Evolutionary conservation across 2,888 invertebrate species (phyloP).

Genomic region (Liopterus haemorrhoidalis): DNA sequence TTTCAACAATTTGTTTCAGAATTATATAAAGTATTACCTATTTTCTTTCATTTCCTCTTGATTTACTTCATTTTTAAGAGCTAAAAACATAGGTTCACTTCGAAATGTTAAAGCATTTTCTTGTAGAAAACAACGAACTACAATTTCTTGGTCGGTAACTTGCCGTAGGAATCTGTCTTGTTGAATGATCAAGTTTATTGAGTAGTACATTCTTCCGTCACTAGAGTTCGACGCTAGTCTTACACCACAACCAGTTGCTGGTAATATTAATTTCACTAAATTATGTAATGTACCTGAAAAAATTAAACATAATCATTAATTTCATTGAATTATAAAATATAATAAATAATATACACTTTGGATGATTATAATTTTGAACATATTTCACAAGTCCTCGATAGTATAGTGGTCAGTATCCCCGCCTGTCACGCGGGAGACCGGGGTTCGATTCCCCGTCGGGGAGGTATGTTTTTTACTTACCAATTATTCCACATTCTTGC

Average conservation of each 20-base stretch:
- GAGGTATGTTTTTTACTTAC: constrained; percentile 40
- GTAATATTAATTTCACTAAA: constrained; percentile 50
- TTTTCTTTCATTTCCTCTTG: constrained; percentile 46
- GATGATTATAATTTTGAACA: not conserved
- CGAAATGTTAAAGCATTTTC: constrained; percentile 52
- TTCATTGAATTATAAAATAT: not conserved
- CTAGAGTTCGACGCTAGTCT: constrained; percentile 51
- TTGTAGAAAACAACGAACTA: constrained; percentile 56
- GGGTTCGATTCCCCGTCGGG: constrained; percentile 21
- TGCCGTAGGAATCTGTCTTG: constrained; percentile 70
- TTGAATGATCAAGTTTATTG: constrained; percentile 63
- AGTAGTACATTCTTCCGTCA: constrained; percentile 55
- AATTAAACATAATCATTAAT: not conserved
- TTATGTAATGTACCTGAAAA: constrained; percentile 47
- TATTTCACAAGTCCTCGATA: constrained; percentile 17
- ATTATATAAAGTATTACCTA: constrained; percentile 46
- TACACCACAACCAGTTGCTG: constrained; percentile 65
- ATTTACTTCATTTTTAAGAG: constrained; percentile 49
- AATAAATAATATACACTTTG: constrained; percentile 2
- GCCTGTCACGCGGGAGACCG: constrained; percentile 21
- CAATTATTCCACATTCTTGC: constrained; percentile 61
- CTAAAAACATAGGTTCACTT: constrained; percentile 51
- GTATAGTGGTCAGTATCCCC: constrained; percentile 23
- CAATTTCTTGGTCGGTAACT: constrained; percentile 63
- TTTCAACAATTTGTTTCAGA: not conserved